Evolutionary conservation across 2,888 invertebrate genomes (phyloP), one percentile per base, ranked within the genome.

Genomic region (Brachylomia viminalis): DNA sequence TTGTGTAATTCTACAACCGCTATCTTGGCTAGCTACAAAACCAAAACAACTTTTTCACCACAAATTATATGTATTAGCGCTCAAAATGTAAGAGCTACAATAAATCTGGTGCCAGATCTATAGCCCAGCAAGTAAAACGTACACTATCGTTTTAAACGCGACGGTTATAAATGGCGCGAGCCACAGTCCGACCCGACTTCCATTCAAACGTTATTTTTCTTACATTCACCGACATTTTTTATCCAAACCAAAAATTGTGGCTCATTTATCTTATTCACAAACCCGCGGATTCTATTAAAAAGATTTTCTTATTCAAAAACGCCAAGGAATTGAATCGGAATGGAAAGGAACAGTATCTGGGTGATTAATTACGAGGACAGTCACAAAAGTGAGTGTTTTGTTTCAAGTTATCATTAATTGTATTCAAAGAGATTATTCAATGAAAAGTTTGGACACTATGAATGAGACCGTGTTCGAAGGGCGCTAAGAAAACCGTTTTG

Each of bases 291-390:
- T 94, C 92, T 92, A 92, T 93, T 93, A 93, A 92, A 94, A 91
- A 90, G 92, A 91, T 92, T 88, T 93, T 89, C 89, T 90, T 89
- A 93, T 94, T 94, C 92, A 94, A 92, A 93, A 93, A 92, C 89
- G 88, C 88, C 86, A 86, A 85, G 87, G 89, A 92, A 93, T 92
- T 94, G 90, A 94, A 94, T 94, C 89, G 90, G 84, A 92, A 91
- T 88, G 90, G 91, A 84, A 87, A 86, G 83, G 87, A 90, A 90
- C 89, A 88, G 86, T 81, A 88, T 89, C 86, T 77, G 71, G n/a
- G 90, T 93, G 92, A 94, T 95, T 94, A 93, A 94, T 94, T 91
- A 88, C 79, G 80, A 74, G 77, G 85, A 85, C 86, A 88, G 90
- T 89, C 88, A 88, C 87, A 82, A 81, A 86, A 90, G 89, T 89